phyloP scores from a whole-genome alignment of 2,888 invertebrate genomes.

The Formica aserva region DNA sequence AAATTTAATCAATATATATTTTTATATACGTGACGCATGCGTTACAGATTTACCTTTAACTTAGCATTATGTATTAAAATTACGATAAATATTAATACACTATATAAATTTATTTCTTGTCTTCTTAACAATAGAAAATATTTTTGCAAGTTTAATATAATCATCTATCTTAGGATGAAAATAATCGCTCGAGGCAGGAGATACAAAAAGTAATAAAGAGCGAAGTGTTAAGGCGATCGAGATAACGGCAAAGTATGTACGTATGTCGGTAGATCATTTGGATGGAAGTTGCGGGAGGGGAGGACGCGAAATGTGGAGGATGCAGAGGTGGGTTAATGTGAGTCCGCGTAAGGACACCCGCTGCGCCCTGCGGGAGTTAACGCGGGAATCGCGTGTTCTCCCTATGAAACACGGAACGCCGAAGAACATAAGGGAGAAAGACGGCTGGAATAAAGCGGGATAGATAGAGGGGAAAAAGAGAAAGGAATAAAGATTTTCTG shows the following conservation, averaged over 20 bases:
- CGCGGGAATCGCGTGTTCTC: constrained; percentile 84
- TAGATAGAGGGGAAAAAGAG: constrained; percentile 13
- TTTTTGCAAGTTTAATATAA: background rate
- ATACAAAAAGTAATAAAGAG: constrained; percentile 30
- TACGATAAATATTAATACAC: constrained; percentile 8
- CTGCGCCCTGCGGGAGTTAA: constrained; percentile 84
- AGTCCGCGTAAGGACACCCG: constrained; percentile 83
- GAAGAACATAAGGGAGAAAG: constrained; percentile 56
- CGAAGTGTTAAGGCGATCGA: constrained; percentile 68
- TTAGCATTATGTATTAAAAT: background rate
- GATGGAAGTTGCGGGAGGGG: constrained; percentile 49
- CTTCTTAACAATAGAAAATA: background rate
- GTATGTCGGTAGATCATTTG: constrained; percentile 66
- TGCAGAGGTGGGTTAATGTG: constrained; percentile 80
- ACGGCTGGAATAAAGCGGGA: constrained; percentile 22
- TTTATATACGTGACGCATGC: background rate
- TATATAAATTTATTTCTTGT: constrained; percentile 10
- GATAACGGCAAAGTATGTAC: constrained; percentile 73
- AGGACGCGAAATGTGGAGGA: constrained; percentile 52
- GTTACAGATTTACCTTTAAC: background rate
- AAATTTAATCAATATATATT: constrained; percentile 12
- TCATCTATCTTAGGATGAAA: background rate
- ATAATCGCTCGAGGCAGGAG: background rate
- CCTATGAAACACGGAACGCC: constrained; percentile 67
- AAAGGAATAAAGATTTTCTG: constrained; percentile 50